Percentiles rank a stretch among this genome's conserved stretches.
Evolutionary conservation across 2,797 vertebrate species (phyloP).

Genomic region (Darevskia mixta): DNA sequence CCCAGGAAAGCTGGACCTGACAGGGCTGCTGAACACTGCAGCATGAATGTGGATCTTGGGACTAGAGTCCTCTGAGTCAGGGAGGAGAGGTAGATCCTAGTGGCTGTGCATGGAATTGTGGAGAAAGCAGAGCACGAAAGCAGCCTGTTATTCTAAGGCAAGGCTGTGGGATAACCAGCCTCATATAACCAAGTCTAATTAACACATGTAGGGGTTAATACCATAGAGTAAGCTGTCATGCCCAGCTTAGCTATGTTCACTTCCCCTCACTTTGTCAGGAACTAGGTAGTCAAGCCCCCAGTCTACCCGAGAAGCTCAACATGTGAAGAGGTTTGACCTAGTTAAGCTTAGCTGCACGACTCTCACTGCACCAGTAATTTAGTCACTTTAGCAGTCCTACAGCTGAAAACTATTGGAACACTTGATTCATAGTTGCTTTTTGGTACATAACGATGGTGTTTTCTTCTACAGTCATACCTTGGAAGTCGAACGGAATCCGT

Average conservation of each 20-base stretch:
- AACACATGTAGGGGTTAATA: too few species aligned
- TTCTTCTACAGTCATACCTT: neutral
- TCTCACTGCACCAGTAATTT: too few species aligned
- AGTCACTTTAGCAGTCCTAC: constrained; percentile 12
- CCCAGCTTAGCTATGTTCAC: too few species aligned
- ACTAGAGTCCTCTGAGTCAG: neutral
- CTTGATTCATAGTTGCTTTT: constrained; percentile 32
- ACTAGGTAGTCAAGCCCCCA: neutral
- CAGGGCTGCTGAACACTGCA: neutral
- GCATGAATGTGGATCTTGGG: neutral
- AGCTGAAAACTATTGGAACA: neutral
- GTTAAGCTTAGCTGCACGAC: too few species aligned
- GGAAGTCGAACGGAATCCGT: too few species aligned
- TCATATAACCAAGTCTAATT: too few species aligned
- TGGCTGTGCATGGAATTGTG: neutral
- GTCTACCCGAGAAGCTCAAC: neutral
- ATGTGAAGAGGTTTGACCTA: too few species aligned
- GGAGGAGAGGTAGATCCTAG: neutral
- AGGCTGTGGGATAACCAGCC: too few species aligned
- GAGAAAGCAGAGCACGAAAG: neutral
- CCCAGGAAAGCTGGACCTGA: neutral
- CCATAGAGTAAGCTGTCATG: too few species aligned
- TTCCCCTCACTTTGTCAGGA: neutral
- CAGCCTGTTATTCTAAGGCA: too few species aligned
- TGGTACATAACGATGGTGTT: constrained; percentile 46